Evolutionary conservation across 2,797 vertebrate species (phyloP).

Genomic region (Picus viridis): DNA sequence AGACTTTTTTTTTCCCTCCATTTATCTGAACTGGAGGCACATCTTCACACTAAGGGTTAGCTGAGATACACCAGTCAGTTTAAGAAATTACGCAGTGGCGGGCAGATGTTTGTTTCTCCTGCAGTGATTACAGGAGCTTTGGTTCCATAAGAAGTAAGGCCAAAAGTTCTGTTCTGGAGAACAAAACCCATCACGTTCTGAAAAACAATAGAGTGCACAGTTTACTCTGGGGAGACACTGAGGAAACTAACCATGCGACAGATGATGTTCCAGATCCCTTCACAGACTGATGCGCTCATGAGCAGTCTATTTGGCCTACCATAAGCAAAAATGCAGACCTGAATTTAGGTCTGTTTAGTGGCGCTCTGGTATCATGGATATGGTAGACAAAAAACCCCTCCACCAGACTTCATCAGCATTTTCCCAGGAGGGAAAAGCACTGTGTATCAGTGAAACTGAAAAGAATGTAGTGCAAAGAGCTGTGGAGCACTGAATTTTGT

Average conservation of each 20-base stretch:
- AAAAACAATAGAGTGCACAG: not conserved
- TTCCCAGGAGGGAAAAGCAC: not conserved
- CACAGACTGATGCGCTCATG: conserved; percentile 2
- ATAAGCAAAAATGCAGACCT: not conserved
- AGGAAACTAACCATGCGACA: not conserved
- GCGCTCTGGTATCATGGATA: not conserved
- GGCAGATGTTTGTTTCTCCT: conserved; percentile 20
- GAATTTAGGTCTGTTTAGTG: not conserved
- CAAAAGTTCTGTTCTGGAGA: conserved; percentile 31
- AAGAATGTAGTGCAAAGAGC: not conserved
- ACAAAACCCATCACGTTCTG: not conserved
- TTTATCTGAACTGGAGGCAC: not conserved
- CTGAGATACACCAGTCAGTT: not conserved
- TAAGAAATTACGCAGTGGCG: not conserved
- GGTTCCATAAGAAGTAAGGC: conserved; percentile 29
- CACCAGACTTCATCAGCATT: not conserved
- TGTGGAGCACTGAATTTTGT: not conserved
- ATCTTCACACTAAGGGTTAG: not conserved
- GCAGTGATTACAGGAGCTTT: not conserved
- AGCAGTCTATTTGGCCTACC: not conserved
- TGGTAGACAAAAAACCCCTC: not conserved
- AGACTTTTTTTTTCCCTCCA: not conserved
- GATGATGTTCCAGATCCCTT: not conserved
- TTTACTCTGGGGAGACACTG: conserved; percentile 14
- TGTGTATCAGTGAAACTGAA: fast-evolving